phyloP scores from a whole-genome alignment of 2,888 invertebrate species.

The Galeopsomyia nigrocyanea region DNA sequence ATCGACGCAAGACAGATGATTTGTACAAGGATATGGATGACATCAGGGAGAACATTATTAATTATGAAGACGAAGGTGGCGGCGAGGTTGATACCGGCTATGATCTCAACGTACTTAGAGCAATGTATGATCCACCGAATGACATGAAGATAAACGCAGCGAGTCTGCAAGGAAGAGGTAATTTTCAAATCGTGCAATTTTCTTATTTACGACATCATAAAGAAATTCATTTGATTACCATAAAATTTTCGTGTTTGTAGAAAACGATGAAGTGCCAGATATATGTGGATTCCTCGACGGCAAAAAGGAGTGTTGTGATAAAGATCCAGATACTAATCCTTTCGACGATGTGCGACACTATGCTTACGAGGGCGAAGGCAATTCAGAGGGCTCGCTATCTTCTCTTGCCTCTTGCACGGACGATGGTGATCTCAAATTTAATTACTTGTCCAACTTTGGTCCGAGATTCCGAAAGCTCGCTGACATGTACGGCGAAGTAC shows the following conservation, averaged over 20 bases:
- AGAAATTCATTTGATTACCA: no score
- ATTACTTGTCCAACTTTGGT: slow-evolving; percentile 94
- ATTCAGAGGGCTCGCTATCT: slow-evolving; percentile 90
- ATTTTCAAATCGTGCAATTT: slow-evolving; percentile 17
- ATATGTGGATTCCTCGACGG: slow-evolving; percentile 92
- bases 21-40: slow-evolving; percentile 95
- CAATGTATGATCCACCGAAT: slow-evolving; percentile 75
- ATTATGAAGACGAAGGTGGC: slow-evolving; percentile 98
- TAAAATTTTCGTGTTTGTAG: slow-evolving; percentile 56
- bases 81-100: slow-evolving; percentile 97
- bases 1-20: slow-evolving; percentile 87
- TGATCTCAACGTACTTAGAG: slow-evolving; percentile 85
- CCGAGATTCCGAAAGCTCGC: slow-evolving; percentile 95
- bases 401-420: slow-evolving; percentile 93
- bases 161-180: slow-evolving; percentile 70
- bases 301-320: slow-evolving; percentile 90
- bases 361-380: slow-evolving; percentile 97
- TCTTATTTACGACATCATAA: no score
- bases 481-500: slow-evolving; percentile 94
- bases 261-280: slow-evolving; percentile 80
- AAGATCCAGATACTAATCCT: slow-evolving; percentile 91
- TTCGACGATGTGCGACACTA: slow-evolving; percentile 98
- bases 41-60: slow-evolving; percentile 96
- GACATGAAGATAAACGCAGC: slow-evolving; percentile 70
- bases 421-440: slow-evolving; percentile 93